Conservation (phyloP, 2,888 invertebrate genomes). For the Dichetophora obliterata region DNA sequence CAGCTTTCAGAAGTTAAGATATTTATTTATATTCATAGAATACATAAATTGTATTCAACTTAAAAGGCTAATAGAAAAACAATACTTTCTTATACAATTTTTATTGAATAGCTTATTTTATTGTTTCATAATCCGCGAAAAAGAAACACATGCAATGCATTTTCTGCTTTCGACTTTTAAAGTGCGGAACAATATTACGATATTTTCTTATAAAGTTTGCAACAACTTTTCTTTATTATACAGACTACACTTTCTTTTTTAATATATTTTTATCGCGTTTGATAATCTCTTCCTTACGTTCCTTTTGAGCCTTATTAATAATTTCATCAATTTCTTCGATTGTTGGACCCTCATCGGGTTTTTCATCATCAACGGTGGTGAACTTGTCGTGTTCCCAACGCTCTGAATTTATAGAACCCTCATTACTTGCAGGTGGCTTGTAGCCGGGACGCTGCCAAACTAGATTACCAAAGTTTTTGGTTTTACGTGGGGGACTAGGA, state of each 20-base stretch:
- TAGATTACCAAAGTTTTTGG: constrained; percentile 53
- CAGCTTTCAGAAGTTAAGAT: too few species aligned
- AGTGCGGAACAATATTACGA: too few species aligned
- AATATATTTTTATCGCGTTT: constrained; percentile 72
- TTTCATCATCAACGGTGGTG: constrained; percentile 59
- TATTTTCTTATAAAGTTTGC: too few species aligned
- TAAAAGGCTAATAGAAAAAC: too few species aligned
- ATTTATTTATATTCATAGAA: too few species aligned
- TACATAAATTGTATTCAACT: too few species aligned
- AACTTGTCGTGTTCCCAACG: constrained; percentile 72
- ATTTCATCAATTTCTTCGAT: constrained; percentile 74
- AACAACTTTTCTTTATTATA: too few species aligned
- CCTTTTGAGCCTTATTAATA: constrained; percentile 73
- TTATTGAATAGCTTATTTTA: too few species aligned
- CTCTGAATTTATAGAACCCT: constrained; percentile 50
- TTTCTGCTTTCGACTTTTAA: too few species aligned
- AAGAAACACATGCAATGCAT: too few species aligned
- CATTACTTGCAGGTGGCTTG: background rate
- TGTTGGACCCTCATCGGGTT: constrained; percentile 63
- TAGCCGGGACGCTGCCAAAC: constrained; percentile 54
- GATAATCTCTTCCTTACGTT: constrained; percentile 73
- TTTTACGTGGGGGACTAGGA: constrained; percentile 45
- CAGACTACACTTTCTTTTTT: constrained; percentile 56
- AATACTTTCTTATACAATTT: too few species aligned
- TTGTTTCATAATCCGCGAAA: too few species aligned